Evolutionary conservation across 2,797 vertebrate species (phyloP).

Genomic region (Acanthornis magna): DNA sequence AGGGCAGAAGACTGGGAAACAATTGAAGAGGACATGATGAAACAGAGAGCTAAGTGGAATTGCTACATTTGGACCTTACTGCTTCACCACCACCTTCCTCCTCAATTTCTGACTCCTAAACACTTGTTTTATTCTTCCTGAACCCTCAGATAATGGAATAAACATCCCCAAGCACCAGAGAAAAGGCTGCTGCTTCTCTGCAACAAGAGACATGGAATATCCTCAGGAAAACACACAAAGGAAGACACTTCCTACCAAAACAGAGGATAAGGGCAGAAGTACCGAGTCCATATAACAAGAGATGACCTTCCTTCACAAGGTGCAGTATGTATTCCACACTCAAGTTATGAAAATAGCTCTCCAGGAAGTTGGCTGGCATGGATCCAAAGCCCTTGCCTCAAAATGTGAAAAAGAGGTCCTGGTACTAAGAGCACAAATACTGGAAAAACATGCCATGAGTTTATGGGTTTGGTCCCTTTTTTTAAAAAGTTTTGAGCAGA

Average conservation of each 20-base stretch:
- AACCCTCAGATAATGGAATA: not conserved
- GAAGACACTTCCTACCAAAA: not conserved
- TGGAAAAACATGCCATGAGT: not conserved
- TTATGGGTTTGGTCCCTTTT: slow-evolving; percentile 13
- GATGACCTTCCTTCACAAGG: not conserved
- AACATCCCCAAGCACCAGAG: not conserved
- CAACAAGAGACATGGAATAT: not conserved
- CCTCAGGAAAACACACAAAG: not conserved
- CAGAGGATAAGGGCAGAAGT: not conserved
- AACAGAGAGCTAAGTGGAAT: not conserved
- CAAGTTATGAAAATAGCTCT: not conserved
- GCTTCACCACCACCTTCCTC: not conserved
- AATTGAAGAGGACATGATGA: not conserved
- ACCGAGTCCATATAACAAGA: not conserved
- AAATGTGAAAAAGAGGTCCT: not conserved
- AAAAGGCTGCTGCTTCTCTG: not conserved
- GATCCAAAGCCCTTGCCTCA: not conserved
- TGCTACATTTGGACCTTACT: not conserved
- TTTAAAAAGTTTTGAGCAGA: not conserved
- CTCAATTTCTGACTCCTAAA: not conserved
- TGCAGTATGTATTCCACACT: not conserved
- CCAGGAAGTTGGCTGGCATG: not conserved
- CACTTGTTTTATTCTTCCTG: not conserved
- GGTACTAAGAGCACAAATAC: not conserved
- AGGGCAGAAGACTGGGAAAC: not conserved